Base-by-base conservation (phyloP, 2,113 vertebrate species). In the Mirounga angustirostris region DNA sequence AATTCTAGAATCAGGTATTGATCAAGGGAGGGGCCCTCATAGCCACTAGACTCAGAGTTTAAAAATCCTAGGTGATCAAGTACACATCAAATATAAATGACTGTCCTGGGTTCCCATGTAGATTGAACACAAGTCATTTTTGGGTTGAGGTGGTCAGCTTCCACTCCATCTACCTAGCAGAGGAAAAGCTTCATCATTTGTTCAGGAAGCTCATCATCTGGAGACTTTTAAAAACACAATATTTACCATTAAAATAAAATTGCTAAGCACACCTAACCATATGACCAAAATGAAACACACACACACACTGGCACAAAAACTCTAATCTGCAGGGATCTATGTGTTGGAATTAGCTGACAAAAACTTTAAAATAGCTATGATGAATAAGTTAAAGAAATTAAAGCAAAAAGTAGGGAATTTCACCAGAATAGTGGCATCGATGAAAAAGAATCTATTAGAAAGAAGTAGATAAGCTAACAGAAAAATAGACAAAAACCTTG, bases 401-500 rank as follows among this genome's bases (percentile, higher is more conserved):
- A 87, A 63, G n/a, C 2, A 46, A 56, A 83, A 26, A 46, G 40
- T 28, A 95, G 18, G 10, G 9, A 71, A 59, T 92, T 89, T 96
- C 9, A 30, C 4, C 6, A 76, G 15, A 52, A 78, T 4, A 40
- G 7, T 24, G 10, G 40, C 8, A 58, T 63, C 15, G 58, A 19
- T 85, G 26, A 96, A 95, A 73, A 88, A 80, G 6, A 78, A 54
- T 33, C 5, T 36, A 7, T 58, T 67, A 94, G 9, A 82, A 81
- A 71, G 6, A 71, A 69, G 4, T 11, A 94, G 33, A 19, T 19
- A 73, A 52, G 13, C 0, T 90, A 81, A 91, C 13, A 18, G 69
- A 5, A 63, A 89, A 92, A 24, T 46, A 69, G 12, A 67, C 15
- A 54, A 93, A 97, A 91, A 43, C 7, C 21, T 81, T 76, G 12